A percentile compares a stretch with the other conserved stretches of the same genome.
Conservation (phyloP, 2,797 vertebrate genomes). For the Steatocranus sp. region DNA sequence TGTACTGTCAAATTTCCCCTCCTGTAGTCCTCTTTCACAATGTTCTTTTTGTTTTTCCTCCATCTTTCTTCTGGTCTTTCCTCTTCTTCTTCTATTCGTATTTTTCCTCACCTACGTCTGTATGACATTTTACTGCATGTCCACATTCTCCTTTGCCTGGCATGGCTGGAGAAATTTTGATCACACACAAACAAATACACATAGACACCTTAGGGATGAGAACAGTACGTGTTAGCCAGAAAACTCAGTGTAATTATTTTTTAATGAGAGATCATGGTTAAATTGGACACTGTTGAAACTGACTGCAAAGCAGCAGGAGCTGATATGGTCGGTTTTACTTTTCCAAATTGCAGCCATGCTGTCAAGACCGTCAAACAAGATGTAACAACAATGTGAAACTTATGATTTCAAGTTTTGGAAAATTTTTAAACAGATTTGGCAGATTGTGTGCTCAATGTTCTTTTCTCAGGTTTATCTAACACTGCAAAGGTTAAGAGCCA, state of each 20-base stretch:
- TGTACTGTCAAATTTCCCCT: not conserved
- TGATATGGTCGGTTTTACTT: not conserved
- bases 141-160: not conserved
- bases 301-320: not conserved
- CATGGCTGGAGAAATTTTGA: not conserved
- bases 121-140: not conserved
- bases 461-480: not conserved
- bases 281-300: not conserved
- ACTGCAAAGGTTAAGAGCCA: not conserved
- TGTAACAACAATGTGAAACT: not conserved
- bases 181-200: not conserved
- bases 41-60: not conserved
- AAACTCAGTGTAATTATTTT: conserved; percentile 1
- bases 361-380: not conserved
- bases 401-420: not conserved
- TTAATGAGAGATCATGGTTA: conserved; percentile 6
- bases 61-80: not conserved
- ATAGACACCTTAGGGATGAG: not conserved
- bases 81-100: not conserved
- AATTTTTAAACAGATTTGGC: not conserved
- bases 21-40: not conserved
- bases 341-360: not conserved
- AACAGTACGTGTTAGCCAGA: not conserved
- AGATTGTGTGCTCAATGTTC: not conserved
- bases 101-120: not conserved